Conservation (phyloP, 2,888 invertebrate genomes). For the Auanema freiburgensis region DNA sequence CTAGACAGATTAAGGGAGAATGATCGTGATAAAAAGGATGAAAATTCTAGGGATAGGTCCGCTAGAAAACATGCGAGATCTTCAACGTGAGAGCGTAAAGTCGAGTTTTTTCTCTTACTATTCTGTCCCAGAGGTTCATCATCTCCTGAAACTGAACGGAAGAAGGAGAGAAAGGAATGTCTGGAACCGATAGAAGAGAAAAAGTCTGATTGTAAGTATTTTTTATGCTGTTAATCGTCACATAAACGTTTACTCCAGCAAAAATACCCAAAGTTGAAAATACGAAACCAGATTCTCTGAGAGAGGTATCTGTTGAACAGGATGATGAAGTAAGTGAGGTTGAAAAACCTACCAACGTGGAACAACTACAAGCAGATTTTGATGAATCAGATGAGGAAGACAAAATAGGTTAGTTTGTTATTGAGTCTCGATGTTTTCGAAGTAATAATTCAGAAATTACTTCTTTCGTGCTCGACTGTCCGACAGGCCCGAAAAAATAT, state of each 20-base stretch:
- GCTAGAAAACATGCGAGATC: conserved; percentile 12
- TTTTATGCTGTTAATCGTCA: too few relatives aligned
- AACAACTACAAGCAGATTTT: conserved; percentile 16
- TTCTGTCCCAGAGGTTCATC: too few relatives aligned
- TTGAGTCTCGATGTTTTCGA: background rate
- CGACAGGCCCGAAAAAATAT: conserved; percentile 40
- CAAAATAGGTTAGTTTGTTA: conserved; percentile 16
- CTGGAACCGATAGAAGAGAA: too few relatives aligned
- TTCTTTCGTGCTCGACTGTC: conserved; percentile 26
- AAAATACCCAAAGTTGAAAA: too few relatives aligned
- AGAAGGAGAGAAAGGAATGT: too few relatives aligned
- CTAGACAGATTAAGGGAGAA: conserved; percentile 6
- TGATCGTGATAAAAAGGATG: conserved; percentile 2
- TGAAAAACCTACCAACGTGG: conserved; percentile 8
- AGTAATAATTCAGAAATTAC: conserved; percentile 19
- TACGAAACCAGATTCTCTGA: too few relatives aligned
- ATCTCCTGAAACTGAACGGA: too few relatives aligned
- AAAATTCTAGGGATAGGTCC: conserved; percentile 1
- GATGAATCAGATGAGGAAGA: conserved; percentile 20
- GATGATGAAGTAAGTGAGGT: conserved; percentile 15
- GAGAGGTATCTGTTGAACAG: too few relatives aligned
- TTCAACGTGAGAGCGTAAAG: too few relatives aligned
- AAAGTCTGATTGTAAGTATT: too few relatives aligned
- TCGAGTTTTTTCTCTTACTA: too few relatives aligned
- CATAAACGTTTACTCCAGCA: too few relatives aligned